Evolutionary conservation across 2,113 vertebrate species (phyloP), one percentile per base, ranked within the genome.

Genomic region (Phycodurus eques): DNA sequence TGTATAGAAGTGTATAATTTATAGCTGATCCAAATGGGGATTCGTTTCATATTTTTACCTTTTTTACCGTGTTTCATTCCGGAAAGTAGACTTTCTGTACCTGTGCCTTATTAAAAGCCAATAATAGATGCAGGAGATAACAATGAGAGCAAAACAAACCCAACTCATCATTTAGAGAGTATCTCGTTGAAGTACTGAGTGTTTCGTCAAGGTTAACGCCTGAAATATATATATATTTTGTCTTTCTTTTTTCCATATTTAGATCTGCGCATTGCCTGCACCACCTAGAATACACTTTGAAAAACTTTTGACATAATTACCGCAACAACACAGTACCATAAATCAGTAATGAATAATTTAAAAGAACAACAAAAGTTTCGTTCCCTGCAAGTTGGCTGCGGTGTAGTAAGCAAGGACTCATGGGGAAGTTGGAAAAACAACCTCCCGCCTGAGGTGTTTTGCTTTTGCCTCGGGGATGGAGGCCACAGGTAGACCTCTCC

Each of bases 371-470:
- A 44, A 11, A 71, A 43, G 19, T 71, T 67, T 72, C 49, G 63
- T 68, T 53, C 10, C 49, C 31, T 67, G 31, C 13, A 74, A 53
- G n/a, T 70, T 72, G 9, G 67, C 63, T 42, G 42, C 49, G 70
- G 71, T 67, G 62, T n/a, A 51, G 57, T 67, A 77, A 77, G 73
- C 66, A 73, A 20, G 57, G 42, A 49, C 70, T 70, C 22, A 80
- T 70, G 17, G 31, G 71, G 15, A 69, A 39, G 20, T 6, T 67
- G 54, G 7, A 64, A 70, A 74, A 82, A 78, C 47, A 31, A 66
- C 6, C 44, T 27, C 42, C 19, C 20, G 64, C 64, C 64, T 17
- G 64, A 66, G 64, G 64, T 66, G 64, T 66, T 61, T 66, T 49
- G 64, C 64, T 66, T 49, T 47, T 46, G 64, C 64, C 64, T 66